Evolutionary conservation across 2,113 vertebrate species (phyloP).

Genomic region (Herpetotheres cachinnans): DNA sequence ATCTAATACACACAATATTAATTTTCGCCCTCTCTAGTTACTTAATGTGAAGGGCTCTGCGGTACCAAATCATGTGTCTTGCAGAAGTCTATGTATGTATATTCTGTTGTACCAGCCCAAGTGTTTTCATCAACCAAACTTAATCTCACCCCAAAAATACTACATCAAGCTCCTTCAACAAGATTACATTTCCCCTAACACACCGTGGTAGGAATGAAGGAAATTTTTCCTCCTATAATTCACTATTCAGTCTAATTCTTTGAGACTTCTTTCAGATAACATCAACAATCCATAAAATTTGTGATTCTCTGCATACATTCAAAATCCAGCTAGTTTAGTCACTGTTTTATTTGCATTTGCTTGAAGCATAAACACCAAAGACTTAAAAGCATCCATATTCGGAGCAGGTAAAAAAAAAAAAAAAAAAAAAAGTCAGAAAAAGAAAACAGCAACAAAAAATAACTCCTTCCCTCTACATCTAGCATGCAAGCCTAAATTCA

Average conservation of each 20-base stretch:
- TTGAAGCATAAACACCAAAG: conserved; percentile 52
- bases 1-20: neutral
- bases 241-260: neutral
- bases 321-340: neutral
- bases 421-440: neutral
- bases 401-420: neutral
- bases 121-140: neutral
- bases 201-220: neutral
- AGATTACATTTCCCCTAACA: neutral
- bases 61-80: neutral
- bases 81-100: neutral
- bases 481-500: neutral
- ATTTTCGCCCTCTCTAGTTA: neutral
- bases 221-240: neutral
- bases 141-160: neutral
- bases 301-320: neutral
- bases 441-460: neutral
- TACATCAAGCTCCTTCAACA: neutral
- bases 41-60: neutral
- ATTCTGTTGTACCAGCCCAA: neutral
- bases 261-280: neutral
- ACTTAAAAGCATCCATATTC: conserved; percentile 9
- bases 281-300: neutral
- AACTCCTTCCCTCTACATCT: neutral
- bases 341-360: conserved; percentile 45